Evolutionary conservation across 1,140 invertebrate species (phyloP), one percentile per base, ranked within the genome.

Genomic region (Apis cerana): DNA sequence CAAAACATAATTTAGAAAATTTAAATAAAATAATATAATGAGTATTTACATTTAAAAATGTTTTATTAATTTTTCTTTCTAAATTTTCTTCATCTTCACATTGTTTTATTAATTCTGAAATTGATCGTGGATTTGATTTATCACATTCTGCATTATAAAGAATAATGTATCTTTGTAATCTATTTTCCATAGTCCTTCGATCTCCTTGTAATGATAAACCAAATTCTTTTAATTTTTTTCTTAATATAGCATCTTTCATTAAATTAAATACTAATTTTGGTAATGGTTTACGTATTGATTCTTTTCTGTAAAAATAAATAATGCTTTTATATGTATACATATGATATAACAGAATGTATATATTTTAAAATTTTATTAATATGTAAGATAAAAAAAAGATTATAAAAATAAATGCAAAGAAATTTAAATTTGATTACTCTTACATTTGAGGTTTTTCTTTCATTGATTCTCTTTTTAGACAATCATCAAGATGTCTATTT

Each of bases 401-500:
- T 8, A 19, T 19, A 58, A 19, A 58, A 19, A 23, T 54, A 75
- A 21, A 83, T 67, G 69, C n/a, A 62, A 52, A 59, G 15, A 70
- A n/a, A 70, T 64, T 50, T 77, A 83, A 75, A 70, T 64, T 65
- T 27, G 27, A 75, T 52, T 8, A 64, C 52, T 82, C 62, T 74
- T 89, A 86, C 89, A 77, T 88, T 54, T 81, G 74, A 50, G 61
- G 74, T 62, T 77, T 59, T 68, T 82, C 27, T 65, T 83, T 89
- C 78, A 17, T 58, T 58, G 70, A 64, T 23, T 93, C 89, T 76
- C 93, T 86, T 75, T 94, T 92, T 50, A 95, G 90, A 89, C 95
- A 96, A 68, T 92, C 91, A 90, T 96, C 95, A 54, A 96, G 91
- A 90, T 96, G 95, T 27, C 88, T 89, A 87, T 96, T 95, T 15